Conservation (phyloP, 2,888 invertebrate species). For the Scrobipalpa costella region DNA sequence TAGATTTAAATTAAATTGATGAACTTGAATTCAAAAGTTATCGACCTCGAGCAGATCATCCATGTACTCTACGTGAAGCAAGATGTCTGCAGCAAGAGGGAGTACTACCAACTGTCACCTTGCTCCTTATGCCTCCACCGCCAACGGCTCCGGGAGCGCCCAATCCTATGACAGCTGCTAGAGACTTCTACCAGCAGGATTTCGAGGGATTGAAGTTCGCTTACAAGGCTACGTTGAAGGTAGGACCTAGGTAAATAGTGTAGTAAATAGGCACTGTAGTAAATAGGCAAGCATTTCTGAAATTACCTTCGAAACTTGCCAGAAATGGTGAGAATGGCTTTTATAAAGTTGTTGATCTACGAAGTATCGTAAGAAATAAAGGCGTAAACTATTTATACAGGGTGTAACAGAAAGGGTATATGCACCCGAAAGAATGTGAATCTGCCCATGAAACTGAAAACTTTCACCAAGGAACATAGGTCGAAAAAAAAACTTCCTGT, state of each 20-base stretch:
- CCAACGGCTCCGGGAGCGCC: conserved; percentile 43
- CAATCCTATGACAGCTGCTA: conserved; percentile 48
- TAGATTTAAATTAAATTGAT: background rate
- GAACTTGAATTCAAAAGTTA: background rate
- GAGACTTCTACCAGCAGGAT: conserved; percentile 66
- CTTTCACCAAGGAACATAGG: too few species aligned
- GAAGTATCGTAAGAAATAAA: too few species aligned
- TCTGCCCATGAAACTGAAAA: too few species aligned
- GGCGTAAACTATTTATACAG: too few species aligned
- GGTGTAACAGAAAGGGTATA: too few species aligned
- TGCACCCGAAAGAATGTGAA: too few species aligned
- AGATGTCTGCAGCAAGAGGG: conserved; percentile 69
- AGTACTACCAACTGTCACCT: conserved; percentile 64
- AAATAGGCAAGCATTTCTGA: too few species aligned
- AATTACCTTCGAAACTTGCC: too few species aligned
- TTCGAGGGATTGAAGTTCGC: conserved; percentile 65
- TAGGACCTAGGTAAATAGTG: conserved; percentile 27
- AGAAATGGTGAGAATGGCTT: too few species aligned
- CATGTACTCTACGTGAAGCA: conserved; percentile 70
- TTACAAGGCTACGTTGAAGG: conserved; percentile 67
- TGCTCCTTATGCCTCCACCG: conserved; percentile 56
- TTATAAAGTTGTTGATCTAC: too few species aligned
- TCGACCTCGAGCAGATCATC: conserved; percentile 55
- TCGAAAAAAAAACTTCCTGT: too few species aligned
- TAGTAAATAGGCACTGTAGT: too few species aligned